Percentiles rank a stretch among this genome's conserved stretches.
Evolutionary conservation across 1,140 invertebrate species (phyloP).

Genomic region (Ceratina calcarata): DNA sequence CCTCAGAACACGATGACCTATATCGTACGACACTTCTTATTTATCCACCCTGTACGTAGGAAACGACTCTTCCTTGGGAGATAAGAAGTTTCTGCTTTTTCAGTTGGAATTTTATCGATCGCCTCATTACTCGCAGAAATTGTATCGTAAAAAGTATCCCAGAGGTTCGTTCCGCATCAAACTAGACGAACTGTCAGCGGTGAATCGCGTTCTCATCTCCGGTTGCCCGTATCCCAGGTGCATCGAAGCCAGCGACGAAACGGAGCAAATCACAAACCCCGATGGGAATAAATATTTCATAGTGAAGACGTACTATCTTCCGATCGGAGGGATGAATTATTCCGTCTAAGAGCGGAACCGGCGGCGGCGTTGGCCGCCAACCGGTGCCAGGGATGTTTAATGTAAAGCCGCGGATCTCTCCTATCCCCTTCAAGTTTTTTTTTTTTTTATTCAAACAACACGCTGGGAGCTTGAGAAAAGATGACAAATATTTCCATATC

Average conservation of each 20-base stretch:
- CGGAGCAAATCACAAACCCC: constrained; percentile 25
- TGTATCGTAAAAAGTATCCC: no score
- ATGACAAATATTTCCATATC: constrained; percentile 37
- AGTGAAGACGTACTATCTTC: constrained; percentile 12
- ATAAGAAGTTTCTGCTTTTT: no score
- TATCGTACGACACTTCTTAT: no score
- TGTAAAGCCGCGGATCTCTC: neutral
- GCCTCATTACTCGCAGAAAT: neutral
- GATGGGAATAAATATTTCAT: constrained; percentile 48
- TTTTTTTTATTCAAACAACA: neutral
- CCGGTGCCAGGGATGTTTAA: constrained; percentile 25
- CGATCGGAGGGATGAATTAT: constrained; percentile 32
- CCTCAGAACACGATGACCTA: neutral
- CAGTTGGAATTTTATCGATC: no score
- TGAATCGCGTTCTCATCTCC: constrained; percentile 4
- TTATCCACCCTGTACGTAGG: no score
- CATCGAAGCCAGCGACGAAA: neutral
- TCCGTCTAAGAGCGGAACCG: constrained; percentile 21
- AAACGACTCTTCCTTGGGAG: no score
- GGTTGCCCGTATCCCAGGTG: neutral
- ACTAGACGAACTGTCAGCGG: constrained; percentile 14
- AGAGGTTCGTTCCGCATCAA: no score
- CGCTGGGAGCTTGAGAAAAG: no score
- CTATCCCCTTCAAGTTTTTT: neutral
- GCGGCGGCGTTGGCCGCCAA: neutral